phyloP scores from a whole-genome alignment of 2,797 vertebrate genomes.

The Adelosebastes latens region DNA sequence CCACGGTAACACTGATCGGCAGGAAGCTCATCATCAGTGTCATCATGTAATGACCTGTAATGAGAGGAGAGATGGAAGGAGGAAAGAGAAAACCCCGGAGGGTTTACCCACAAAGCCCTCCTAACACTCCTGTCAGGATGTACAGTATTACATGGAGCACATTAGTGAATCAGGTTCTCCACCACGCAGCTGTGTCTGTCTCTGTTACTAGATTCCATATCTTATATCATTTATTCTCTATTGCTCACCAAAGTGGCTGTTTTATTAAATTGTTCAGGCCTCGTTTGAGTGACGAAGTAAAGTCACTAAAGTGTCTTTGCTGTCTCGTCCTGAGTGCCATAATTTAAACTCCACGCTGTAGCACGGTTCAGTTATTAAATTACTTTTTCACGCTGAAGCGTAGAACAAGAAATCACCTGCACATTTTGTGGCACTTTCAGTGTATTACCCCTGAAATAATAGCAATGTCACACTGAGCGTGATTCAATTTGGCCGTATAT shows the following conservation, averaged over 20 bases:
- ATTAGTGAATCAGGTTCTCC: conserved; percentile 55
- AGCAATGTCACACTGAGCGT: conserved; percentile 32
- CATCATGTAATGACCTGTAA: conserved; percentile 61
- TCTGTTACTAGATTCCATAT: conserved; percentile 39
- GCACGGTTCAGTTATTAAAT: conserved; percentile 33
- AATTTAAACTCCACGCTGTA: conserved; percentile 42
- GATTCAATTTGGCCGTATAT: conserved; percentile 46
- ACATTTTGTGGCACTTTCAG: conserved; percentile 8
- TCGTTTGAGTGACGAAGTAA: conserved; percentile 9
- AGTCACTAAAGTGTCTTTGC: conserved; percentile 31
- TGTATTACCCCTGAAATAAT: conserved; percentile 38
- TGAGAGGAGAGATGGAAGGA: conserved; percentile 46
- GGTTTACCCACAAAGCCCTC: conserved; percentile 38
- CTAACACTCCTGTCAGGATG: conserved; percentile 25
- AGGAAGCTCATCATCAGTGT: conserved; percentile 41
- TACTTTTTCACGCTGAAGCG: conserved; percentile 19
- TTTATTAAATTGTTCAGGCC: conserved; percentile 35
- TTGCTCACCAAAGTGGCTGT: conserved; percentile 18
- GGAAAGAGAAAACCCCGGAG: conserved; percentile 43
- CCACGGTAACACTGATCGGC: conserved; percentile 18
- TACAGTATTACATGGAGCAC: conserved; percentile 41
- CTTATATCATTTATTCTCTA: conserved; percentile 30
- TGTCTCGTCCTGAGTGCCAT: conserved; percentile 15
- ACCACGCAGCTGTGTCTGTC: conserved; percentile 24
- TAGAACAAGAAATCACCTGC: conserved; percentile 23